Conservation (phyloP, 2,113 vertebrate genomes). For the Neoarius graeffei region DNA sequence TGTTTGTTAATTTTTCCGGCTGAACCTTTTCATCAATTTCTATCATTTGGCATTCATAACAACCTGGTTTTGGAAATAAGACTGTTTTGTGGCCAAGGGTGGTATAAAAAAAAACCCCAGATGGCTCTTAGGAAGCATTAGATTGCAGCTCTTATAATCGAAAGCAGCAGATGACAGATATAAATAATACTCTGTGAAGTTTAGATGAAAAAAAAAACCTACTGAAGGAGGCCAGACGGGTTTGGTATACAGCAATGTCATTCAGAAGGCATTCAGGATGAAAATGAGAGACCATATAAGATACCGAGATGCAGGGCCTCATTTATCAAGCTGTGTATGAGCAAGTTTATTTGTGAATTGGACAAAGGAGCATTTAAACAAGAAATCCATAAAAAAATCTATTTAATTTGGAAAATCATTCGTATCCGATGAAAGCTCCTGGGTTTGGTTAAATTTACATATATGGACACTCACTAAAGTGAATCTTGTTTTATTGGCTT, state of each 20-base stretch:
- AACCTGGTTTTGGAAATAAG: not conserved
- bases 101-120: slow-evolving; percentile 20
- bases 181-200: slow-evolving; percentile 43
- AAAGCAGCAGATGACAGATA: slow-evolving; percentile 48
- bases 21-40: not conserved
- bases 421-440: not conserved
- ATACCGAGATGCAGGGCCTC: not conserved
- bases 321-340: not conserved
- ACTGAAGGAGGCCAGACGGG: not conserved
- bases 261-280: not conserved
- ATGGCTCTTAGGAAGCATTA: slow-evolving; percentile 41
- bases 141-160: slow-evolving; percentile 37
- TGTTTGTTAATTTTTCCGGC: not conserved
- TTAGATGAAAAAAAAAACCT: slow-evolving; percentile 22
- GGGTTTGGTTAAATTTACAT: not conserved
- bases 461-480: not conserved
- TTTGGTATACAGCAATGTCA: not conserved
- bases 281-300: not conserved
- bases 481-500: not conserved
- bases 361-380: not conserved
- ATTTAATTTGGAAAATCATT: not conserved
- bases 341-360: too few relatives aligned
- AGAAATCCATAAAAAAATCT: not conserved
- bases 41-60: not conserved
- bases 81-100: not conserved